Conservation (phyloP, 2,113 vertebrate genomes). For the Archocentrus centrarchus region DNA sequence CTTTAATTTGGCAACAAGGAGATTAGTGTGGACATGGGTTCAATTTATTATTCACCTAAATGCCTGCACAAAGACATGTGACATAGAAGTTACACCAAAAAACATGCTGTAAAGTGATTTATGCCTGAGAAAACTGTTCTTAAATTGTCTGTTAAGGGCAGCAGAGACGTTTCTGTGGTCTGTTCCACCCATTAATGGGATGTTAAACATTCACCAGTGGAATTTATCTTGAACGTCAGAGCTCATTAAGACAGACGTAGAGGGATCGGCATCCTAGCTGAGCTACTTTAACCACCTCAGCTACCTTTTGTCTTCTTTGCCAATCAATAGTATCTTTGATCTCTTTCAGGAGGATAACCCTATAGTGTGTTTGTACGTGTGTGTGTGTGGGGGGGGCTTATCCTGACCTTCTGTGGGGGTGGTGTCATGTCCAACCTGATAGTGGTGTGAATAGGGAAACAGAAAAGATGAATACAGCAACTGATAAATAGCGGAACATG, state of each 20-base stretch:
- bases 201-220: slow-evolving; percentile 52
- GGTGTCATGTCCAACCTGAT: slow-evolving; percentile 73
- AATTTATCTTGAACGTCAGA: slow-evolving; percentile 51
- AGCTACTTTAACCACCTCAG: slow-evolving; percentile 54
- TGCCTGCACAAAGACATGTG: slow-evolving; percentile 4
- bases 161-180: slow-evolving; percentile 26
- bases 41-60: slow-evolving; percentile 38
- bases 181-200: slow-evolving; percentile 56
- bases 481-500: slow-evolving; percentile 80
- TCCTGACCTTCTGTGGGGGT: slow-evolving; percentile 44
- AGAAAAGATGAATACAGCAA: slow-evolving; percentile 76
- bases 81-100: slow-evolving; percentile 29
- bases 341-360: slow-evolving; percentile 62
- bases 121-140: slow-evolving; percentile 10
- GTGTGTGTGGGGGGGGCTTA: slow-evolving; percentile 8
- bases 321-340: slow-evolving; percentile 79
- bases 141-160: slow-evolving; percentile 17
- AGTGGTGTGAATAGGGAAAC: slow-evolving; percentile 74
- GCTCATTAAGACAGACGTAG: slow-evolving; percentile 50
- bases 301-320: slow-evolving; percentile 55
- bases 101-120: slow-evolving; percentile 44
- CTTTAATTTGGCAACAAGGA: slow-evolving; percentile 52
- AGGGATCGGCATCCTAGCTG: slow-evolving; percentile 37
- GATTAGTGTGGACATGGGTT: slow-evolving; percentile 39
- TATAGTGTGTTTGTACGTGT: slow-evolving; percentile 25